Conservation (phyloP, 2,113 vertebrate genomes). For the Leptocoma aspasia region DNA sequence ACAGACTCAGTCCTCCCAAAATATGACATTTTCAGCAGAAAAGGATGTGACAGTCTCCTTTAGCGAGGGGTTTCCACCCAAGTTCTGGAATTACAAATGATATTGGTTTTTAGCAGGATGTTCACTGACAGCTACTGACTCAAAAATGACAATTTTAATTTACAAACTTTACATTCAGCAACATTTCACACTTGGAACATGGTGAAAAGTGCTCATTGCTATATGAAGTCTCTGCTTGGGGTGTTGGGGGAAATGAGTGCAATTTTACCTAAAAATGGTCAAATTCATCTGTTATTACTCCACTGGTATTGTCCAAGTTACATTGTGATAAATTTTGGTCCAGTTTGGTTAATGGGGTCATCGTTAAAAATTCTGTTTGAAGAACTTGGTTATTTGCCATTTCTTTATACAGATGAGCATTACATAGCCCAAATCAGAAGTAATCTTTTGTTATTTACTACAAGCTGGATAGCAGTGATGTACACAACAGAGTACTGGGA, state of each 20-base stretch:
- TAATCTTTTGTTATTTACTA: background rate
- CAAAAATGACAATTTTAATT: conserved; percentile 33
- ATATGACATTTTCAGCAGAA: background rate
- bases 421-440: background rate
- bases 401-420: background rate
- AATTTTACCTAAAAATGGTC: background rate
- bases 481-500: background rate
- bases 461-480: background rate
- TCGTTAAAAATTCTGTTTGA: background rate
- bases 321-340: background rate
- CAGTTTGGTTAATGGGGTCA: background rate
- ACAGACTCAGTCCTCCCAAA: background rate
- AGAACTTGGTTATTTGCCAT: background rate
- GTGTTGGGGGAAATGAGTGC: background rate
- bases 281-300: background rate
- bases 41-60: background rate
- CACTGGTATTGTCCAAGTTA: background rate
- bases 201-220: conserved; percentile 15
- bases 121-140: background rate
- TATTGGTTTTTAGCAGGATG: background rate
- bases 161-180: background rate
- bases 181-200: background rate
- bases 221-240: background rate
- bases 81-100: background rate
- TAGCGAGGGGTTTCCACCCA: background rate